Percentiles rank a stretch among this genome's conserved stretches.
Conservation (phyloP, 1,140 invertebrate species). For the Dendroctonus valens region DNA sequence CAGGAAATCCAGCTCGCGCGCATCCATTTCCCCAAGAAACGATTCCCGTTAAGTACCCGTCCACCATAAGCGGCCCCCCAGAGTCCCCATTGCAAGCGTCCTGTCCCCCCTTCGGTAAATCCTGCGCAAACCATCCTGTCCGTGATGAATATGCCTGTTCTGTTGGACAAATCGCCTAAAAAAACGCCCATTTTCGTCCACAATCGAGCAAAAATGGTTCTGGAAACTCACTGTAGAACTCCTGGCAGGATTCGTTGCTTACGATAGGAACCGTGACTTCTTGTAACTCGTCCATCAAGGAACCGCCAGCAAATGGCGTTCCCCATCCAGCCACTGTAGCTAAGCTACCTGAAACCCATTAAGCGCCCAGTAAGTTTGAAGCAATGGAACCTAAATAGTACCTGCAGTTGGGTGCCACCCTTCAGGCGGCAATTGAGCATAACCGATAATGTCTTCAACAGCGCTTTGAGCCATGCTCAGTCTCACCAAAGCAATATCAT, state of each 20-base stretch:
- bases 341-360: background rate
- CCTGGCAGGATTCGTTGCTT: constrained; percentile 18
- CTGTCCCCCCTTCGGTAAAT: constrained; percentile 64
- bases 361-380: background rate
- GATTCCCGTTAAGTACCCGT: constrained; percentile 48
- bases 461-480: background rate
- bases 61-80: constrained; percentile 63
- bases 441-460: background rate
- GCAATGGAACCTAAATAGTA: background rate
- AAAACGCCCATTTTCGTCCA: background rate
- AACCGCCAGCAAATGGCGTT: background rate
- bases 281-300: background rate
- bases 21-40: constrained; percentile 39
- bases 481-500: constrained; percentile 11
- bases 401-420: constrained; percentile 1
- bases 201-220: too few species aligned
- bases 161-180: background rate
- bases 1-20: constrained; percentile 35
- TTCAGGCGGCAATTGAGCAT: constrained; percentile 5
- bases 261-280: constrained; percentile 37
- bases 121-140: constrained; percentile 74
- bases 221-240: constrained; percentile 34
- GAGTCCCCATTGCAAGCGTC: constrained; percentile 84
- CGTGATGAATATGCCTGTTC: background rate
- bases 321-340: constrained; percentile 58